Percentiles rank a stretch among this genome's conserved stretches.
Conservation (phyloP, 1,140 invertebrate genomes). For the Eurosta solidaginis region DNA sequence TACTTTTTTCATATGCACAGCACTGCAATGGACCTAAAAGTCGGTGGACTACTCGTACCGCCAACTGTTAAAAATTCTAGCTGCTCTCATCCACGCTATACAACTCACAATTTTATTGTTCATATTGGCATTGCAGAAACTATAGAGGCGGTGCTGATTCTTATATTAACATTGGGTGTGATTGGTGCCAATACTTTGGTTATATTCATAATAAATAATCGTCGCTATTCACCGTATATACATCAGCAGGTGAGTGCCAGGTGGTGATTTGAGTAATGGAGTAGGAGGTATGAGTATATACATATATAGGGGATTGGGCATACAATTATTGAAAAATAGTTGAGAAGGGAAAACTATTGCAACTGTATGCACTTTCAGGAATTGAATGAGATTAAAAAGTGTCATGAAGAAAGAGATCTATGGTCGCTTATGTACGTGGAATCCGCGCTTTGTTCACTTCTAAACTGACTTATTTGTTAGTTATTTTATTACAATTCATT, state of each 20-base stretch:
- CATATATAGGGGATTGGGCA: background rate
- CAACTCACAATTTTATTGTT: slow-evolving; percentile 65
- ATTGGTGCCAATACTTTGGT: slow-evolving; percentile 76
- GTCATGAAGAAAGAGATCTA: background rate
- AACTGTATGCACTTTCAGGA: background rate
- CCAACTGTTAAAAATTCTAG: slow-evolving; percentile 79
- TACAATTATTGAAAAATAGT: background rate
- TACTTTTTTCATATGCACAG: slow-evolving; percentile 27
- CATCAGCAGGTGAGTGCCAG: slow-evolving; percentile 73
- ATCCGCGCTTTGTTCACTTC: background rate
- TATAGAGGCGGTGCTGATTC: slow-evolving; percentile 74
- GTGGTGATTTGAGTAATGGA: background rate
- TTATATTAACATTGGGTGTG: slow-evolving; percentile 75
- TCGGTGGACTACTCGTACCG: slow-evolving; percentile 69
- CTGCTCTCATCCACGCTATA: slow-evolving; percentile 71
- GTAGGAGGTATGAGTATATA: background rate
- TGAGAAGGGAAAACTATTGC: background rate
- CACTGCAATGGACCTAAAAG: slow-evolving; percentile 57
- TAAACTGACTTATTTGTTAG: background rate
- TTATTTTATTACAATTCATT: too few species aligned
- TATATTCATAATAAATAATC: slow-evolving; percentile 82
- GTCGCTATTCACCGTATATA: slow-evolving; percentile 80
- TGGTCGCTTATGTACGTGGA: background rate
- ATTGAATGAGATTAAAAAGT: background rate
- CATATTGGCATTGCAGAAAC: slow-evolving; percentile 71